A percentile compares a stretch with the other conserved stretches of the same genome.
Conservation (phyloP, 2,797 vertebrate genomes). For the Picus viridis region DNA sequence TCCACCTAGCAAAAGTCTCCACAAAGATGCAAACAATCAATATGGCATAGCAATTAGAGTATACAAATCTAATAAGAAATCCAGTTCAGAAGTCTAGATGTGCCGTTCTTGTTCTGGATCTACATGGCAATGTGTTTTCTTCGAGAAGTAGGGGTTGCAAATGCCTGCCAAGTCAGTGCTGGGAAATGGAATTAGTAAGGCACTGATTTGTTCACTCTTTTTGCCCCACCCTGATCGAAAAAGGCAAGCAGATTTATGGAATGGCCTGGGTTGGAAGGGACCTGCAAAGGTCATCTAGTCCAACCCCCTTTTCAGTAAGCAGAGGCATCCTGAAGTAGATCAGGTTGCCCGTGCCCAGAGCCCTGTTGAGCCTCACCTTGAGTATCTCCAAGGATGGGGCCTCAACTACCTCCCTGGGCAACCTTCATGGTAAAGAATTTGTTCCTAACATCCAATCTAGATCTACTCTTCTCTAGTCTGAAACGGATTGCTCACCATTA, state of each 20-base stretch:
- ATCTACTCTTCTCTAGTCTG: too few relatives aligned
- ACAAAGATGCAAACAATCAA: not conserved
- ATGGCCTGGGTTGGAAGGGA: too few relatives aligned
- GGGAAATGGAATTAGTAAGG: not conserved
- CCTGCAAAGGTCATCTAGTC: too few relatives aligned
- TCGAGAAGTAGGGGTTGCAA: not conserved
- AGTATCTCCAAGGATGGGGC: too few relatives aligned
- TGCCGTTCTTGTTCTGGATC: not conserved
- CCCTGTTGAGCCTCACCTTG: too few relatives aligned
- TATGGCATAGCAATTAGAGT: not conserved
- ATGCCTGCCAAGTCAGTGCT: not conserved
- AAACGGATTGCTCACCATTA: not conserved
- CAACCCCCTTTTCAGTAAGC: too few relatives aligned
- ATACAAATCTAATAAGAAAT: not conserved
- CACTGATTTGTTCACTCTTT: not conserved
- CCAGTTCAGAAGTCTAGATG: not conserved
- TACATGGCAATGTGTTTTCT: not conserved
- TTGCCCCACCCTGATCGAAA: not conserved
- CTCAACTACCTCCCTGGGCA: too few relatives aligned
- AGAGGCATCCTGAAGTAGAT: too few relatives aligned
- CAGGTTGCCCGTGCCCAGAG: too few relatives aligned
- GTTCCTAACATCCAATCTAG: too few relatives aligned
- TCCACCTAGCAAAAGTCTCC: not conserved
- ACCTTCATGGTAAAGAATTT: too few relatives aligned
- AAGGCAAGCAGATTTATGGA: not conserved